These are phyloP conservation scores for Oriolus oriolus DNA, from an alignment of 2,113 vertebrate species.

Conservation along the genomic window DNA sequence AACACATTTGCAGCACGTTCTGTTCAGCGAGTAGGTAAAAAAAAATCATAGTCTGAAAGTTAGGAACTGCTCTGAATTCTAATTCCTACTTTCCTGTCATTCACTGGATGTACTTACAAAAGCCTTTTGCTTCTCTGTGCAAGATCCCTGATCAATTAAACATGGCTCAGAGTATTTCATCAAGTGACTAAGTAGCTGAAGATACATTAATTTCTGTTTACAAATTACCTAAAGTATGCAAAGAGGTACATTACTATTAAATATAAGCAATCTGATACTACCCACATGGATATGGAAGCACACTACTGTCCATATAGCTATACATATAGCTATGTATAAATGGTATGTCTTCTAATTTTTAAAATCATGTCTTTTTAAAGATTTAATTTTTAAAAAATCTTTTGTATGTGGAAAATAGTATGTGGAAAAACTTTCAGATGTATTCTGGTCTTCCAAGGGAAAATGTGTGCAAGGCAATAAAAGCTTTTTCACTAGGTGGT, in stretches of 20 bases:
- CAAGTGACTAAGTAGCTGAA: not conserved
- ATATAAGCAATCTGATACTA: not conserved
- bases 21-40: conserved; percentile 3
- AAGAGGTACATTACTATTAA: not conserved
- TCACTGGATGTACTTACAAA: not conserved
- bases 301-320: not conserved
- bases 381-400: not conserved
- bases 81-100: not conserved
- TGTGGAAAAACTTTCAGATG: not conserved
- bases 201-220: conserved; percentile 1
- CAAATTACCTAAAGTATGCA: not conserved
- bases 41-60: not conserved
- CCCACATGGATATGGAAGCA: not conserved
- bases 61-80: conserved; percentile 24
- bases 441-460: not conserved
- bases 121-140: not conserved
- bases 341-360: not conserved
- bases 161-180: not conserved
- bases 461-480: not conserved
- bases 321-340: not conserved
- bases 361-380: not conserved
- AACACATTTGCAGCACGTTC: not conserved
- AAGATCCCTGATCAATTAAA: conserved; percentile 5
- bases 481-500: not conserved
- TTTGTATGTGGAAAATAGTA: not conserved